Evolutionary conservation across 2,113 vertebrate genomes (phyloP), one percentile per base, ranked within the genome.

Genomic region (Atractosteus spatula): DNA sequence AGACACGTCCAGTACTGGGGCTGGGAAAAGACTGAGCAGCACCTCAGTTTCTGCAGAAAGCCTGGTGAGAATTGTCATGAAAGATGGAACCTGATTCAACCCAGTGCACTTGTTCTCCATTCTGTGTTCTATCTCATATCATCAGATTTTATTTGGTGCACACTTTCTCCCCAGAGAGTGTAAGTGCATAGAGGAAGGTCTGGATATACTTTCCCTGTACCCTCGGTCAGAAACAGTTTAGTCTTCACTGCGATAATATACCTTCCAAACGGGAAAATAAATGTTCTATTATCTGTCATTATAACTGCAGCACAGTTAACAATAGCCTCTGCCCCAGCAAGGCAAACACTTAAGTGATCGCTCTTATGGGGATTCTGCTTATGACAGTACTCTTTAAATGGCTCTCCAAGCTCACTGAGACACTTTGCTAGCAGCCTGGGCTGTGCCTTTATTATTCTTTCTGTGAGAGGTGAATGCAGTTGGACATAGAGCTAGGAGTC

Each of bases 251-350:
- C 11, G 4, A 14, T 4, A 59, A 16, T 29, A 43, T 41, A 16
- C 47, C 57, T 10, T 71, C 16, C n/a, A 1, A 10, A 13, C 6
- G 2, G 41, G 51, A 47, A 54, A 1, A 43, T 14, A 70, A 51
- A 51, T 16, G 8, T 47, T 83, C 79, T 86, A 84, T 85, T 73
- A 77, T 73, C 75, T 78, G 80, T 81, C 76, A 81, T 83, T 82
- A 16, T 29, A 70, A 70, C 10, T 43, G 47, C 41, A 70, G 41
- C 55, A 16, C 55, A 59, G 41, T 16, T n/a, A 29, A 29, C 29
- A n/a, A 70, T 57, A 42, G 42, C 68, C 68, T 70, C 68, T 57
- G 68, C 29, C 55, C 64, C 55, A 42, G 55, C 12, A 7, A 16
- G 55, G 7, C 51, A 44, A 70, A 55, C 42, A 55, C 41, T 44